Evolutionary conservation across 2,888 invertebrate species (phyloP).

Genomic region (Nephrotoma flavescens): DNA sequence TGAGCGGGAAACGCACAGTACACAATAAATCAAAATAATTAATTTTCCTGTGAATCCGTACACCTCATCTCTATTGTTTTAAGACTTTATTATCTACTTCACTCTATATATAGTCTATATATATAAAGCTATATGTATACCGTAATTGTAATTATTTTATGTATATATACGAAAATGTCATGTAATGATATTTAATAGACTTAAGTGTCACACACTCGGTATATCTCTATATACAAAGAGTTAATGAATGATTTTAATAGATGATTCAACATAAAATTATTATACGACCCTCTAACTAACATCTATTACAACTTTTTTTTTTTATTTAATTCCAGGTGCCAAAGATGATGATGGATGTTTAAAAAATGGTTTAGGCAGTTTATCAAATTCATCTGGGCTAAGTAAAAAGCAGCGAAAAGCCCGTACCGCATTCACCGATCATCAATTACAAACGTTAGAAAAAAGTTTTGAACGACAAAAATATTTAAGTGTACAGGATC

Average conservation of each 20-base stretch:
- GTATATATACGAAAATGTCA: slow-evolving; percentile 2
- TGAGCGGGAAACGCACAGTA: not conserved
- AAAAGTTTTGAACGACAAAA: slow-evolving; percentile 95
- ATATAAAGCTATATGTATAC: not conserved
- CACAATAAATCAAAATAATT: not conserved
- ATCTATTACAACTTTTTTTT: not conserved
- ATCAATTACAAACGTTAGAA: slow-evolving; percentile 90
- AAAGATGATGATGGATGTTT: slow-evolving; percentile 54
- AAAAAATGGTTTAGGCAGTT: slow-evolving; percentile 29
- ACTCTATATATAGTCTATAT: not conserved
- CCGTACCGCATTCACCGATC: slow-evolving; percentile 96
- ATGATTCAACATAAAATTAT: not conserved
- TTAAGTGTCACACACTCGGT: slow-evolving; percentile 6
- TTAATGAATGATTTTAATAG: not conserved
- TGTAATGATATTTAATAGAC: slow-evolving; percentile 10
- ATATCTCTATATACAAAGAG: not conserved
- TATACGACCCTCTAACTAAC: not conserved
- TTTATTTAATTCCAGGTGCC: slow-evolving; percentile 44
- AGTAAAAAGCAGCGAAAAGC: slow-evolving; percentile 94
- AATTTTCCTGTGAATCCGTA: not conserved
- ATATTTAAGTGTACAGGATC: slow-evolving; percentile 90
- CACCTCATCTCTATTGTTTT: not conserved
- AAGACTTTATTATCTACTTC: not conserved
- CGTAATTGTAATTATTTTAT: not conserved
- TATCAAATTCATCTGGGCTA: slow-evolving; percentile 32